Evolutionary conservation across 2,797 vertebrate species (phyloP), one percentile per base, ranked within the genome.

Genomic region (Rallus crepitans): DNA sequence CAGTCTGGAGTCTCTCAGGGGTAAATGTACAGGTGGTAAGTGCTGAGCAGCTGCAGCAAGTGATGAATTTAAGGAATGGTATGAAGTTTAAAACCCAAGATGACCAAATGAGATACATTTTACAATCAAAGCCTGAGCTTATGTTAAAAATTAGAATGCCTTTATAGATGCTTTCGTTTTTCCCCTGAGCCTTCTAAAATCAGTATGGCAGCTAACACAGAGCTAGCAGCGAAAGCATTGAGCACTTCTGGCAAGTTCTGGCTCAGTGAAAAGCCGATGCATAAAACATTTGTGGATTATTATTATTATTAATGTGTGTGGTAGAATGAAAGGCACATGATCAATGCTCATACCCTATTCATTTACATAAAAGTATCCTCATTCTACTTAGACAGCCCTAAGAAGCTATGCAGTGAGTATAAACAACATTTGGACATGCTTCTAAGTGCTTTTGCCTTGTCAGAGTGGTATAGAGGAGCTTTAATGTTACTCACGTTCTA

Each of bases 71-170:
- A 91, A 89, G 82, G 97, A 98, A 97, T 94, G 91, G 95, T 88
- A 92, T 91, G 95, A 94, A 93, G 93, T 97, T 97, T 95, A 96
- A 97, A 95, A 97, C 95, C 59, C 89, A 92, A 95, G 97, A 98
- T 97, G 97, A 96, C 96, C 97, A 97, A 97, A 93, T 93, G 97
- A 97, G 98, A 96, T 97, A 96, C 76, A 94, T 95, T 97, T 98
- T 97, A 97, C 96, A 95, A 93, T 96, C 96, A 97, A 96, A 97
- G 96, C 75, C 20, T 37, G 82, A 97, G 93, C 96, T 98, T 96
- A 95, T 96, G 97, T 95, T 98, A 97, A 96, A 97, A 97, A 98
- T 97, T 95, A 96, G 96, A 97, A 96, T 91, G 90, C 40, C 92
- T 98, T 98, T 96, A 97, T 97, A 97, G 89, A 90, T 93, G 91